phyloP scores from a whole-genome alignment of 2,888 invertebrate species.

The Cataglyphis albicans region DNA sequence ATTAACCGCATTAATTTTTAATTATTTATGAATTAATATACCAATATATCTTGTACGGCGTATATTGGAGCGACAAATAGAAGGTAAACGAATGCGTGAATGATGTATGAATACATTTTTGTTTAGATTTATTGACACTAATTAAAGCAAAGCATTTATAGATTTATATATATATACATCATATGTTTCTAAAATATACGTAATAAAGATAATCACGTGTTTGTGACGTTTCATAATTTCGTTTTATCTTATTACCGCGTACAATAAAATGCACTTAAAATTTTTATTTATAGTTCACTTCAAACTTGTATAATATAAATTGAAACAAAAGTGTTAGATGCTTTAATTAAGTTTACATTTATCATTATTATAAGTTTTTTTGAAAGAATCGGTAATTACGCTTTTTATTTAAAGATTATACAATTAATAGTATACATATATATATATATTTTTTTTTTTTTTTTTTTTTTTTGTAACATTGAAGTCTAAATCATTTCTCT shows the following conservation, averaged over 20 bases:
- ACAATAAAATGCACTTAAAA: background rate
- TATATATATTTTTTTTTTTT: no score
- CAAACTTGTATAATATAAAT: background rate
- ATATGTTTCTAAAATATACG: background rate
- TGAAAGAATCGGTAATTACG: background rate
- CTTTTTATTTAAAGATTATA: background rate
- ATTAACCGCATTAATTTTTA: background rate
- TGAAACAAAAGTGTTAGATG: background rate
- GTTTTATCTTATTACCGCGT: background rate
- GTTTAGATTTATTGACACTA: background rate
- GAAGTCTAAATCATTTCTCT: background rate
- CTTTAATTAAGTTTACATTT: background rate
- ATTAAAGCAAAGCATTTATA: background rate
- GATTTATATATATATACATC: conserved; percentile 30
- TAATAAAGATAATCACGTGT: background rate
- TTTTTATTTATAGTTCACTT: background rate
- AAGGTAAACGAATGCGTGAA: background rate
- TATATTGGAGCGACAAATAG: background rate
- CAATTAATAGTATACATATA: background rate
- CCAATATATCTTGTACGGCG: background rate
- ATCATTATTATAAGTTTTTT: background rate
- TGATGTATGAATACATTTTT: no score
- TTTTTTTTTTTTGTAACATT: background rate
- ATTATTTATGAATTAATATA: background rate
- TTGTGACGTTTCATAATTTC: background rate